Evolutionary conservation across 2,888 invertebrate genomes (phyloP).

Genomic region (Cephonodes hylas): DNA sequence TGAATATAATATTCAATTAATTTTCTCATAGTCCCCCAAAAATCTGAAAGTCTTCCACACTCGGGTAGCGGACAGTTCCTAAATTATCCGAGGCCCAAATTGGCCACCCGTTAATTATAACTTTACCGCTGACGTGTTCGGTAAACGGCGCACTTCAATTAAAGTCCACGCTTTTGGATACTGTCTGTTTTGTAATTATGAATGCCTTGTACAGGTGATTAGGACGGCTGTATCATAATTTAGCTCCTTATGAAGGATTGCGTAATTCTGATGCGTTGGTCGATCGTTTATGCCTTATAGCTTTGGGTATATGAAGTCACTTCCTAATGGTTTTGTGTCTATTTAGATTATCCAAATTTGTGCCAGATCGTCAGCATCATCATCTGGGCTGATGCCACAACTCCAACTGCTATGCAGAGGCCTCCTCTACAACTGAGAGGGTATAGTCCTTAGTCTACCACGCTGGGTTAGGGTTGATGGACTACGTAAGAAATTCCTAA

Average conservation of each 20-base stretch:
- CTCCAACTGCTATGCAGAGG: no score
- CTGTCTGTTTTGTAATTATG: conserved; percentile 36
- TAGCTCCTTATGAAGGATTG: neutral
- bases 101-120: conserved; percentile 71
- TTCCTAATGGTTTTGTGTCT: neutral
- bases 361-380: no score
- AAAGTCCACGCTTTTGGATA: conserved; percentile 54
- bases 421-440: no score
- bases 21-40: no score
- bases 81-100: conserved; percentile 57
- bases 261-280: neutral
- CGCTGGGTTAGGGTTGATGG: no score
- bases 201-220: conserved; percentile 9
- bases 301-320: no score
- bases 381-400: no score
- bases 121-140: conserved; percentile 56
- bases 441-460: no score
- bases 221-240: neutral
- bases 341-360: neutral
- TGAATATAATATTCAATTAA: no score
- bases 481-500: no score
- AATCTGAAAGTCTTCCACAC: neutral
- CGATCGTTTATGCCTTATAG: neutral
- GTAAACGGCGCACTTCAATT: conserved; percentile 60
- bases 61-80: neutral